These are phyloP conservation scores for Sebastes diaconus DNA, from an alignment of 2,797 vertebrate species.

Conservation along the genomic window DNA sequence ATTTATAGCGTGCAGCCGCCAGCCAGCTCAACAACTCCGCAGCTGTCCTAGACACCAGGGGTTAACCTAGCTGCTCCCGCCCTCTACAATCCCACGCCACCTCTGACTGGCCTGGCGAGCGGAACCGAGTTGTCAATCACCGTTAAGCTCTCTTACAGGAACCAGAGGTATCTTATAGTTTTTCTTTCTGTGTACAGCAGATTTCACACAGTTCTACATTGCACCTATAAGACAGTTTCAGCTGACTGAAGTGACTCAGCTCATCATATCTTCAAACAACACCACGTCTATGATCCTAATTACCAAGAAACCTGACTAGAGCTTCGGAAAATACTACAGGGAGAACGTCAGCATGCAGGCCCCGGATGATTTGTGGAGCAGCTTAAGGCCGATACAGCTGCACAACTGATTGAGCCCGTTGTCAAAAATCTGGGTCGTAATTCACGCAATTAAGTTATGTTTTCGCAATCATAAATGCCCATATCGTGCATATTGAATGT, in stretches of 20 bases:
- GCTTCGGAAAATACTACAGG: slow-evolving; percentile 56
- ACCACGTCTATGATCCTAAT: slow-evolving; percentile 49
- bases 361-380: slow-evolving; percentile 69
- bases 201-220: slow-evolving; percentile 56
- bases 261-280: slow-evolving; percentile 37
- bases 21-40: slow-evolving; percentile 65
- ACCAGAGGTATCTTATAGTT: slow-evolving; percentile 26
- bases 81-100: slow-evolving; percentile 55
- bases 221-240: slow-evolving; percentile 4
- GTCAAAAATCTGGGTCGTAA: slow-evolving; percentile 58
- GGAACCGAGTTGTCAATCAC: slow-evolving; percentile 66
- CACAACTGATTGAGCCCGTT: slow-evolving; percentile 67
- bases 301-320: slow-evolving; percentile 53
- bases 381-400: slow-evolving; percentile 76
- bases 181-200: neutral
- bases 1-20: slow-evolving; percentile 80
- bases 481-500: slow-evolving; percentile 43
- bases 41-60: slow-evolving; percentile 75
- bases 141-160: slow-evolving; percentile 59
- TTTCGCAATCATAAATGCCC: slow-evolving; percentile 67
- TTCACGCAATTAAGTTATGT: slow-evolving; percentile 67
- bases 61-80: slow-evolving; percentile 63
- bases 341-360: slow-evolving; percentile 48
- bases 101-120: slow-evolving; percentile 57
- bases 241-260: slow-evolving; percentile 37